Conservation (phyloP, 2,797 vertebrate species). For the Menidia menidia region DNA sequence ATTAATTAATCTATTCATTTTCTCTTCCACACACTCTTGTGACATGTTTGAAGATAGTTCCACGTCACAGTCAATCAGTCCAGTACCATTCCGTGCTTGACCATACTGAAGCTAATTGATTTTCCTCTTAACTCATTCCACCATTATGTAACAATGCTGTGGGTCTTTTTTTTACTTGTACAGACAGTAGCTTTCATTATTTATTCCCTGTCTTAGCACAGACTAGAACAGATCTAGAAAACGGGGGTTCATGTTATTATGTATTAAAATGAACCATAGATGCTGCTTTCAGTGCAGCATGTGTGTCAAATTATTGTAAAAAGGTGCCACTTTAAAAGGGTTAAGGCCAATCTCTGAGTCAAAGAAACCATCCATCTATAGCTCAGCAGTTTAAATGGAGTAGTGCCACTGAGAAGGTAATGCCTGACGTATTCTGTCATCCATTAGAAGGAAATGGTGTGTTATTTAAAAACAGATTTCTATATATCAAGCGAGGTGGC, state of each 20-base stretch:
- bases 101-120: slow-evolving; percentile 54
- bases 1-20: too few relatives aligned
- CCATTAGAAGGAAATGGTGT: slow-evolving; percentile 63
- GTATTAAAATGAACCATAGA: slow-evolving; percentile 64
- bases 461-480: slow-evolving; percentile 59
- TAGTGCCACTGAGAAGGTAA: slow-evolving; percentile 26
- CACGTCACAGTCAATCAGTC: slow-evolving; percentile 35
- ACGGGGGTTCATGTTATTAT: slow-evolving; percentile 50
- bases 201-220: slow-evolving; percentile 68
- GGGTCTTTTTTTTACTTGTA: slow-evolving; percentile 64
- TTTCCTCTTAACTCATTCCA: slow-evolving; percentile 64
- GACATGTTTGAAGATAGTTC: slow-evolving; percentile 33
- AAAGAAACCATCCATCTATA: slow-evolving; percentile 52
- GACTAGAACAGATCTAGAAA: slow-evolving; percentile 46
- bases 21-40: too few relatives aligned
- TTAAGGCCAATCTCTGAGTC: slow-evolving; percentile 66
- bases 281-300: slow-evolving; percentile 57
- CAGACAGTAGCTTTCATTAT: slow-evolving; percentile 75
- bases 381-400: slow-evolving; percentile 61
- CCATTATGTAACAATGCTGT: slow-evolving; percentile 64
- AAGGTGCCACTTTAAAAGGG: slow-evolving; percentile 67
- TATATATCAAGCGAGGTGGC: slow-evolving; percentile 39
- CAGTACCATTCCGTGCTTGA: slow-evolving; percentile 26
- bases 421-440: slow-evolving; percentile 57
- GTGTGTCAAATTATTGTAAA: slow-evolving; percentile 57